Evolutionary conservation across 2,113 vertebrate genomes (phyloP), one percentile per base, ranked within the genome.

Genomic region (Aegithalos caudatus): DNA sequence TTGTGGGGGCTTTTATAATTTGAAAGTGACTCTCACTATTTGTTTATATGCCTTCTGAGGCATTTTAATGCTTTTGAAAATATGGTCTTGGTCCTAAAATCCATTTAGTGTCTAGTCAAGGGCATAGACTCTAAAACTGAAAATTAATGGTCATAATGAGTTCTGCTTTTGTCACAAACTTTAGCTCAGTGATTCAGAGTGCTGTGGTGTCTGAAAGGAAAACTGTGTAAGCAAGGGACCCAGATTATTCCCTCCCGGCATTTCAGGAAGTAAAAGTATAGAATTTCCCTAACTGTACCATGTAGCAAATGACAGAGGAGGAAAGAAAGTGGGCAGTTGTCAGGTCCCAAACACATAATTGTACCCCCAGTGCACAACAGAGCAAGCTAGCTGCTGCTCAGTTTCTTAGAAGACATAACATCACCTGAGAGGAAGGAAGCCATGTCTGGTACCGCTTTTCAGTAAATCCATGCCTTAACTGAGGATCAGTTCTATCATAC

Each of bases 31-130:
- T 90, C 28, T 76, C 22, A 29, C 48, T 92, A 31, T 54, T 83
- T 90, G 27, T 54, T 79, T 88, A 54, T 90, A 29, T 42, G 50
- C 9, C 38, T 94, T 92, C 54, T 37, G 28, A 82, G n/a, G n/a
- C 4, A 6, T 27, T 86, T 82, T 53, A 90, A 79, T 50, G 31
- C 12, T 66, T 88, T 60, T 45, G 74, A 88, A 96, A 94, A 72
- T 16, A n/a, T 81, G 38, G 20, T 62, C 45, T 90, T 85, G 28
- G 54, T 94, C 71, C 93, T 82, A 90, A 90, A 94, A 95, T 50
- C 62, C 50, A 33, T 47, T 44, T 65, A 66, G 62, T 42, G 54
- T 76, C 31, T 93, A 80, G 18, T 54, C 50, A 92, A 77, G 67
- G 58, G 33, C 44, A 69, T 24, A 70, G 71, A 80, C 58, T 70